A percentile compares a stretch with the other conserved stretches of the same genome.
Conservation (phyloP, 2,113 vertebrate species). For the Spea bombifrons region DNA sequence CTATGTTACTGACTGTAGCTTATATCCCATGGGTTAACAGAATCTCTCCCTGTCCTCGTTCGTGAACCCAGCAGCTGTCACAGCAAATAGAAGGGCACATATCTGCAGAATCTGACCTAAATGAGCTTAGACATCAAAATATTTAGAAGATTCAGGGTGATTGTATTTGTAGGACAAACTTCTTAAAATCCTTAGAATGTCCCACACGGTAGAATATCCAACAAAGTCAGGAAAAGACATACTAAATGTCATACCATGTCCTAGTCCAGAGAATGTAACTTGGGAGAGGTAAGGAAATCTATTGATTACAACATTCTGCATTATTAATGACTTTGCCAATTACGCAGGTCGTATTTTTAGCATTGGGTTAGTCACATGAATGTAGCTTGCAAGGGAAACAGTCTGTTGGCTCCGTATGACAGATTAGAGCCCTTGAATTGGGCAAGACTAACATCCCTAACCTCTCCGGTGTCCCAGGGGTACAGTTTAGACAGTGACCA, state of each 20-base stretch:
- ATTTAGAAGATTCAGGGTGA: no score
- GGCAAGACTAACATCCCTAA: neutral
- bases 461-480: no score
- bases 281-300: slow-evolving; percentile 34
- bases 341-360: slow-evolving; percentile 42
- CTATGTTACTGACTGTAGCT: no score
- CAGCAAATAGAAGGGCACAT: no score
- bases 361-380: slow-evolving; percentile 12
- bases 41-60: no score
- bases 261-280: neutral
- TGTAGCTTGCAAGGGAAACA: neutral
- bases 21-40: no score
- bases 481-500: no score
- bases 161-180: neutral
- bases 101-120: no score
- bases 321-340: slow-evolving; percentile 45
- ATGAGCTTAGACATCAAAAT: no score
- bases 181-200: neutral
- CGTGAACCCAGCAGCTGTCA: no score
- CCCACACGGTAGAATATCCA: neutral
- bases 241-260: slow-evolving; percentile 4
- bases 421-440: neutral
- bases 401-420: slow-evolving; percentile 1
- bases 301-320: slow-evolving; percentile 39
- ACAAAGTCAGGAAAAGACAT: neutral